Evolutionary conservation across 2,888 invertebrate species (phyloP).

Genomic region (Cephus spinipes): DNA sequence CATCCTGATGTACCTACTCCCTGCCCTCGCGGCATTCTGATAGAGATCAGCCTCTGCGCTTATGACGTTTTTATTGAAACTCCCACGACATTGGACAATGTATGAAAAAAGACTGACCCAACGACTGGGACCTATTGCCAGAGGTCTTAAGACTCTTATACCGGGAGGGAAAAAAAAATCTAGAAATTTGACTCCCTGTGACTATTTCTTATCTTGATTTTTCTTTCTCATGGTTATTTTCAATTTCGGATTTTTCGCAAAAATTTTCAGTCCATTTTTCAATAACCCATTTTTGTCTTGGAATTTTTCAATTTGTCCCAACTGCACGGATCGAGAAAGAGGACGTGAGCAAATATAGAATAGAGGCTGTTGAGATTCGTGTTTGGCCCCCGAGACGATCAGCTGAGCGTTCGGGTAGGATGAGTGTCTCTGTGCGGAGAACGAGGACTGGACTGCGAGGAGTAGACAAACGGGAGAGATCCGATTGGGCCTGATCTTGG

Average conservation of each 20-base stretch:
- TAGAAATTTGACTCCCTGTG: neutral
- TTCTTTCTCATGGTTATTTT: neutral
- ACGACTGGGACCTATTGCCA: neutral
- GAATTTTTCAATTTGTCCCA: neutral
- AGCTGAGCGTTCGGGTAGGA: conserved; percentile 29
- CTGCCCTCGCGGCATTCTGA: conserved; percentile 29
- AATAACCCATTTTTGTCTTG: neutral
- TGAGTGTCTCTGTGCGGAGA: neutral
- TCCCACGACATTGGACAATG: conserved; percentile 5
- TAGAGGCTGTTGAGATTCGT: conserved; percentile 6
- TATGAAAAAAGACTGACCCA: neutral
- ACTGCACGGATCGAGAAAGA: neutral
- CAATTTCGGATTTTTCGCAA: neutral
- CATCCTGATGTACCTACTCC: neutral
- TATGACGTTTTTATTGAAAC: conserved; percentile 40
- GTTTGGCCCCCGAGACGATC: conserved; percentile 26
- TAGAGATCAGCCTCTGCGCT: conserved; percentile 37
- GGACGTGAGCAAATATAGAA: neutral
- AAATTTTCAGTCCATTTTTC: neutral
- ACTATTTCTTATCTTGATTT: neutral
- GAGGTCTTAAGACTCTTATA: neutral
- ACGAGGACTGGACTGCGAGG: neutral
- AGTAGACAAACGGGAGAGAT: neutral
- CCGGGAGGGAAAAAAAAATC: neutral
- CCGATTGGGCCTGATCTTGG: conserved; percentile 42